Base-by-base conservation (phyloP, 2,113 vertebrate species). In the Platysteira castanea region DNA sequence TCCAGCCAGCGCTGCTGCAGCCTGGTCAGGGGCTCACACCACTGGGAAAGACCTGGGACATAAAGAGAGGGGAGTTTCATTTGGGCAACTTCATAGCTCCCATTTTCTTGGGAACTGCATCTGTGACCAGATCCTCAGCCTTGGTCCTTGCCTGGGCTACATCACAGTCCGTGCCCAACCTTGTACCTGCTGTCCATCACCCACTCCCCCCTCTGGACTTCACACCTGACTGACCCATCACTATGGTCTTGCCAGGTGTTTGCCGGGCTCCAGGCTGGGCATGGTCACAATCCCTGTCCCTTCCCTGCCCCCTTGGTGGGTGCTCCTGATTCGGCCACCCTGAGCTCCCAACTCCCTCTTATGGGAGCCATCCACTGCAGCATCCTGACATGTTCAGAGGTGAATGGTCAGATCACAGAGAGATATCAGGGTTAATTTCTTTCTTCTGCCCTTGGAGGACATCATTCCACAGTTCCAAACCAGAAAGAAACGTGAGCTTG, bases 231-330 rank as follows among this genome's bases (percentile, higher is more conserved):
- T 19, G 18, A 16, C 24, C 26, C 24, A 44, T 19, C 68, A 10
- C 35, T 54, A 9, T 8, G 15, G 10, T 16, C 33, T 49, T 80
- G 20, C 5, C 11, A 21, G 39, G 7, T 0, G 0, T 20, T 52
- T 52, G 21, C 44, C 54, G 27, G 50, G 31, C 56, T 59, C 56
- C 13, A 44, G 39, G 6, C 44, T 57, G n/a, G 54, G 13, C 20
- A 3, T 39, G 35, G 20, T 35, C 28, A 21, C 35, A 9, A 6
- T 1, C 23, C 14, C 23, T 8, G 6, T 24, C 23, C 23, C 13
- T 20, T 12, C 20, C 17, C 35, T 44, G n/a, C 22, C 23, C 9
- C 46, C 7, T 68, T 15, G 6, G 13, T 42, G 63, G 5, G 15
- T 26, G 23, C 37, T 50, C 23, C 8, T 57, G n/a, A 39, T 31